These are phyloP conservation scores for Manduca sexta DNA, from an alignment of 1,140 invertebrate species.

Conservation along the genomic window DNA sequence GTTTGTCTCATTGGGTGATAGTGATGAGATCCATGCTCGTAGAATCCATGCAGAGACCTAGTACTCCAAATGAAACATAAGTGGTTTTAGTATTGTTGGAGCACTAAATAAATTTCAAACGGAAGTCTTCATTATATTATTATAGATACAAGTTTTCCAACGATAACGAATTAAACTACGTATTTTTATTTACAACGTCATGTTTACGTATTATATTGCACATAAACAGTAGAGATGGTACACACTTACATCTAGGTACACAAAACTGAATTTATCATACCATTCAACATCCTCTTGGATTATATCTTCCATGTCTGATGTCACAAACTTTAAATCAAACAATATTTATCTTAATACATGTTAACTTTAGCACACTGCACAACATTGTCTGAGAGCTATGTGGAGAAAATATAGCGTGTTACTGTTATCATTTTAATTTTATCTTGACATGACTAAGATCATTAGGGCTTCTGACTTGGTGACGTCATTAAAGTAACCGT, in stretches of 20 bases:
- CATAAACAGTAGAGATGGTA: no score
- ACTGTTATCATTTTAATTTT: slow-evolving; percentile 4
- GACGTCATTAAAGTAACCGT: slow-evolving; percentile 6
- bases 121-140: no score
- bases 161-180: no score
- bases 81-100: no score
- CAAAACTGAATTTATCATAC: slow-evolving; percentile 20
- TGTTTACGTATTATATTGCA: no score
- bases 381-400: slow-evolving; percentile 9
- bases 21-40: slow-evolving; percentile 33
- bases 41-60: slow-evolving; percentile 1
- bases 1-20: slow-evolving; percentile 38
- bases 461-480: background rate
- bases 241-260: no score
- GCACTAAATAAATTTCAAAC: no score
- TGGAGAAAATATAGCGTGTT: background rate
- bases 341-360: slow-evolving; percentile 1
- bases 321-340: background rate
- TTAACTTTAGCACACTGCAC: slow-evolving; percentile 6
- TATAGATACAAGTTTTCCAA: no score
- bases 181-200: no score
- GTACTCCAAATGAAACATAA: no score
- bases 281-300: slow-evolving; percentile 34
- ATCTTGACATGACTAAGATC: slow-evolving; percentile 10
- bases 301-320: slow-evolving; percentile 31